A percentile compares a stretch with the other conserved stretches of the same genome.
Conservation (phyloP, 2,888 invertebrate species). For the Hybos culiciformis region DNA sequence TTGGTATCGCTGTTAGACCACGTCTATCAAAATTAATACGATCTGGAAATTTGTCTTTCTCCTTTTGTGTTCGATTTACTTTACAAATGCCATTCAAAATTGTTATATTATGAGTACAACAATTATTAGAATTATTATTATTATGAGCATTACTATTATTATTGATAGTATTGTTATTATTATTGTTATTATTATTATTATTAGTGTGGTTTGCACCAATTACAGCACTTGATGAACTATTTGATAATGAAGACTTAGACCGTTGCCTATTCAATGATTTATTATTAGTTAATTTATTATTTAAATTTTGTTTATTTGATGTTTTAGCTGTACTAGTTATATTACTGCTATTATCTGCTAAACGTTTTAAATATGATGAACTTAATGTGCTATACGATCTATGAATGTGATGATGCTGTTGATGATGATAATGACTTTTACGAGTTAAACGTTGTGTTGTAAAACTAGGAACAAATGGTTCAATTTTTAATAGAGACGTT, state of each 20-base stretch:
- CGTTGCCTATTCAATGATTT: constrained; percentile 1
- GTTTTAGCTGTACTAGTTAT: not conserved
- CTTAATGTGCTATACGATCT: constrained; percentile 35
- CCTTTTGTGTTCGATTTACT: constrained; percentile 55
- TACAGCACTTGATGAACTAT: too few species aligned
- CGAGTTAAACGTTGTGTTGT: constrained; percentile 28
- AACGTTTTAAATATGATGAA: constrained; percentile 23
- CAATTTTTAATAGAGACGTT: constrained; percentile 35
- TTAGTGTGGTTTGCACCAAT: not conserved
- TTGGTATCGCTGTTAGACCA: constrained; percentile 69
- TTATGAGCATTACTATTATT: not conserved
- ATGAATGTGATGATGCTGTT: too few species aligned
- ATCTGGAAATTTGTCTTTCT: constrained; percentile 73
- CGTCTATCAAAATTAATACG: constrained; percentile 76
- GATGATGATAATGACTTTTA: constrained; percentile 30
- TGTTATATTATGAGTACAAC: too few species aligned
- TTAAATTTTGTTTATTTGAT: not conserved
- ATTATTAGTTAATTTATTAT: not conserved
- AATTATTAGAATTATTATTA: constrained; percentile 1
- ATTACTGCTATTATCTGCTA: not conserved
- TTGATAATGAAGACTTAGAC: constrained; percentile 2
- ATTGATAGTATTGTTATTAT: not conserved
- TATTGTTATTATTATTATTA: not conserved
- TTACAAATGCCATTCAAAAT: constrained; percentile 37
- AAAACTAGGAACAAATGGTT: constrained; percentile 36